A percentile compares a stretch with the other conserved stretches of the same genome.
Evolutionary conservation across 2,888 invertebrate genomes (phyloP).

Genomic region (Acrobasis suavella): DNA sequence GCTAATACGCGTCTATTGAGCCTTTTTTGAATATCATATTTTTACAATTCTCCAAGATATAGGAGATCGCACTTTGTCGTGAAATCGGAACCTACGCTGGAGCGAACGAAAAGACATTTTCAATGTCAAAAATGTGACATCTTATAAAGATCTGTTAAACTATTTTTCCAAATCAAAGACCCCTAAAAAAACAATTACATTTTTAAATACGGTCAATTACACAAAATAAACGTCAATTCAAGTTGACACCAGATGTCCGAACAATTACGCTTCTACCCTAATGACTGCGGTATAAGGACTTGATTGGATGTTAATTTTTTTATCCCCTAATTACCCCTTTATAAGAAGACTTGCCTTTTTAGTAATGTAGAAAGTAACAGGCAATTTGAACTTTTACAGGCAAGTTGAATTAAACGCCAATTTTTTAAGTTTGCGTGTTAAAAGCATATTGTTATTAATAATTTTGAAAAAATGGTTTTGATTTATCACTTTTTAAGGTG

Average conservation of each 20-base stretch:
- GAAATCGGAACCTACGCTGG: no score
- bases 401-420: neutral
- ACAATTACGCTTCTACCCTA: slow-evolving; percentile 43
- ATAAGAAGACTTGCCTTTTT: slow-evolving; percentile 11
- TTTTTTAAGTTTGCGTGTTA: neutral
- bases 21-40: no score
- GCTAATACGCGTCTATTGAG: no score
- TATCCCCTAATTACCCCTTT: slow-evolving; percentile 46
- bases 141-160: neutral
- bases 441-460: neutral
- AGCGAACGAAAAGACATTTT: no score
- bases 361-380: neutral
- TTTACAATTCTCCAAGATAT: no score
- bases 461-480: slow-evolving; percentile 8
- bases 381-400: neutral
- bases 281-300: slow-evolving; percentile 50
- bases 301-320: slow-evolving; percentile 53
- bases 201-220: slow-evolving; percentile 13
- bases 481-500: slow-evolving; percentile 13
- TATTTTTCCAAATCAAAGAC: neutral
- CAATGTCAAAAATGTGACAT: no score
- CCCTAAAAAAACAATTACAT: slow-evolving; percentile 3
- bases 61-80: no score
- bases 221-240: slow-evolving; percentile 1
- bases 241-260: neutral